Conservation (phyloP, 2,888 invertebrate genomes). For the Agrochola lota region DNA sequence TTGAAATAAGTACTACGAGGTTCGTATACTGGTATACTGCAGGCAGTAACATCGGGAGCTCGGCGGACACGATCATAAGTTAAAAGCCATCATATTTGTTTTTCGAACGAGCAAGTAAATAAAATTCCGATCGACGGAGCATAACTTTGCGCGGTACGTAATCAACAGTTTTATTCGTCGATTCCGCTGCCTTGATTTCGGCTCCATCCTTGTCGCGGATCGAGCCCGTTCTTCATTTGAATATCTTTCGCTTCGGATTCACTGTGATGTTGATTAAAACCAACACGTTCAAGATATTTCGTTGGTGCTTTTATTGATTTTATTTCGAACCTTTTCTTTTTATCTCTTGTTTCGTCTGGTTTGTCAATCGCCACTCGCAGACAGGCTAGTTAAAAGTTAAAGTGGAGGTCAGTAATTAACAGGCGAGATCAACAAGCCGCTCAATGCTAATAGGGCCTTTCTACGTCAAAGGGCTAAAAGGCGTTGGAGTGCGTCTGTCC, state of each 20-base stretch:
- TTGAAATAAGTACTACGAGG: slow-evolving; percentile 68
- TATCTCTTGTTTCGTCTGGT: slow-evolving; percentile 55
- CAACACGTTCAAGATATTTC: slow-evolving; percentile 72
- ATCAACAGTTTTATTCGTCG: slow-evolving; percentile 88
- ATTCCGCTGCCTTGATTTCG: slow-evolving; percentile 85
- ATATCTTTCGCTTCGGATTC: slow-evolving; percentile 79
- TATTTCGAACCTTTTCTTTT: slow-evolving; percentile 53
- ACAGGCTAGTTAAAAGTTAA: slow-evolving; percentile 79
- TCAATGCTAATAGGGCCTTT: slow-evolving; percentile 89
- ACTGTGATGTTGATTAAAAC: slow-evolving; percentile 81
- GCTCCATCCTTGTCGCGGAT: slow-evolving; percentile 77
- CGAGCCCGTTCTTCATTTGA: slow-evolving; percentile 81
- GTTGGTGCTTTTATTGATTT: slow-evolving; percentile 58
- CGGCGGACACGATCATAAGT: slow-evolving; percentile 84
- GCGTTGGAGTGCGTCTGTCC: slow-evolving; percentile 88
- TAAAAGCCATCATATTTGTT: slow-evolving; percentile 89
- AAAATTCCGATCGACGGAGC: slow-evolving; percentile 87
- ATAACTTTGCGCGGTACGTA: slow-evolving; percentile 85
- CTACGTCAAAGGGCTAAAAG: slow-evolving; percentile 89
- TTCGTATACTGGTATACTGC: slow-evolving; percentile 67
- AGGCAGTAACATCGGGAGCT: slow-evolving; percentile 74
- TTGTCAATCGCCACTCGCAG: slow-evolving; percentile 70
- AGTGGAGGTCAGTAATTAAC: slow-evolving; percentile 88
- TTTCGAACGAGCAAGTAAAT: slow-evolving; percentile 86
- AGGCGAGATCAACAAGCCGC: slow-evolving; percentile 88